These are phyloP conservation scores for Melanostoma scalare DNA, from an alignment of 2,888 invertebrate species.

Conservation along the genomic window DNA sequence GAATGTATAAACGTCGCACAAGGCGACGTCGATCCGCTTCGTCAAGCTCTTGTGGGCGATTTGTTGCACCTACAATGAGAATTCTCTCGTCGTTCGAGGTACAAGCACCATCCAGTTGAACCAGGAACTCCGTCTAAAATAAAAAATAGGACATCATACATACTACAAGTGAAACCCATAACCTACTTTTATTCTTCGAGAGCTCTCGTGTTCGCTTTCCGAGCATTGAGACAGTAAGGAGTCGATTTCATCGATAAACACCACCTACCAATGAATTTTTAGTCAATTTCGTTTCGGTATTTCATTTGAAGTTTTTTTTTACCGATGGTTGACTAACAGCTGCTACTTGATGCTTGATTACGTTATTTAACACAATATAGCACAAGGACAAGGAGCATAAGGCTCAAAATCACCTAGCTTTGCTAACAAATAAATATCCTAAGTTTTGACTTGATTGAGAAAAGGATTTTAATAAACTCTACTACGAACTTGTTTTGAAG, in stretches of 20 bases:
- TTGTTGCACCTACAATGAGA: conserved; percentile 97
- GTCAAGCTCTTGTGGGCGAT: conserved; percentile 97
- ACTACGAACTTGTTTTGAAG: too few species aligned
- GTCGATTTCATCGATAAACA: conserved; percentile 99
- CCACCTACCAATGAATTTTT: conserved; percentile 84
- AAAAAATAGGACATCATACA: too few species aligned
- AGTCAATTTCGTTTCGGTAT: background rate
- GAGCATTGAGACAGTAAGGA: conserved; percentile 94
- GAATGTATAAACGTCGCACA: conserved; percentile 96
- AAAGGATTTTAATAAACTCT: too few species aligned
- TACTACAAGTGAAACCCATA: background rate
- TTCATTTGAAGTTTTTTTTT: conserved; percentile 26
- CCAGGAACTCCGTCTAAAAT: conserved; percentile 93
- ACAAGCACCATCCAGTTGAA: conserved; percentile 93
- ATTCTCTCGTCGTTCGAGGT: conserved; percentile 93
- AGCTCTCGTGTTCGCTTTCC: conserved; percentile 97
- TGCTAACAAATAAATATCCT: too few species aligned
- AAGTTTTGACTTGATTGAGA: too few species aligned
- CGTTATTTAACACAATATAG: too few species aligned
- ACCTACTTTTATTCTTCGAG: conserved; percentile 90
- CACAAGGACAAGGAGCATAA: too few species aligned
- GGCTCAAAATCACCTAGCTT: too few species aligned
- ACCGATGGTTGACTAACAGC: conserved; percentile 92
- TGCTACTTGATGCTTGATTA: too few species aligned
- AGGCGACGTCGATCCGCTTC: conserved; percentile 97